These are phyloP conservation scores for Platalea minor DNA, from an alignment of 2,797 vertebrate species.

Conservation along the genomic window DNA sequence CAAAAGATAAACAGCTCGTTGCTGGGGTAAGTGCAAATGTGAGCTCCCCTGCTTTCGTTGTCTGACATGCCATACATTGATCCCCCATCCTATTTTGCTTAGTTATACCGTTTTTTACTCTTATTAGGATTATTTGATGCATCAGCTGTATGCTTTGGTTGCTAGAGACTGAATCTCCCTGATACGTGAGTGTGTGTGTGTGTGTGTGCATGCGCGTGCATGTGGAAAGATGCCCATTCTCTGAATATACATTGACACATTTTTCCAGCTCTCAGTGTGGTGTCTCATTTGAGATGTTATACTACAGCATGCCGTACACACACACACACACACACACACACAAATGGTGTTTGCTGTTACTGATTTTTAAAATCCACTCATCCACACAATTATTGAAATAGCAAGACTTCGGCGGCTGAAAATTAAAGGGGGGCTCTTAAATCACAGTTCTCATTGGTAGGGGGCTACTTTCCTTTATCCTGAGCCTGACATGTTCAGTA, in stretches of 20 bases:
- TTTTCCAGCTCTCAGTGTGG: constrained; percentile 10
- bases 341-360: not conserved
- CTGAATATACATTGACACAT: not conserved
- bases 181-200: not conserved
- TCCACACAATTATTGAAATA: not conserved
- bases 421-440: constrained; percentile 12
- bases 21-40: constrained; percentile 65
- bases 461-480: constrained; percentile 4
- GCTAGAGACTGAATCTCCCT: not conserved
- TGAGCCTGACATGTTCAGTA: not conserved
- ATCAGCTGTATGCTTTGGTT: not conserved
- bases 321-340: not conserved
- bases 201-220: not conserved
- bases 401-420: not conserved
- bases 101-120: not conserved
- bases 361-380: not conserved
- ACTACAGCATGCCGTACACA: not conserved
- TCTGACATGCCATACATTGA: not conserved
- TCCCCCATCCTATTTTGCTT: not conserved
- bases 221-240: constrained; percentile 39
- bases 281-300: not conserved
- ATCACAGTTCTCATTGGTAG: not conserved
- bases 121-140: constrained; percentile 20
- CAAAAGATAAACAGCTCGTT: not conserved
- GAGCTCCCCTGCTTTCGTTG: not conserved